Percentiles rank a stretch among this genome's conserved stretches.
phyloP scores from a whole-genome alignment of 2,888 invertebrate species.

The Cotesia congregata region DNA sequence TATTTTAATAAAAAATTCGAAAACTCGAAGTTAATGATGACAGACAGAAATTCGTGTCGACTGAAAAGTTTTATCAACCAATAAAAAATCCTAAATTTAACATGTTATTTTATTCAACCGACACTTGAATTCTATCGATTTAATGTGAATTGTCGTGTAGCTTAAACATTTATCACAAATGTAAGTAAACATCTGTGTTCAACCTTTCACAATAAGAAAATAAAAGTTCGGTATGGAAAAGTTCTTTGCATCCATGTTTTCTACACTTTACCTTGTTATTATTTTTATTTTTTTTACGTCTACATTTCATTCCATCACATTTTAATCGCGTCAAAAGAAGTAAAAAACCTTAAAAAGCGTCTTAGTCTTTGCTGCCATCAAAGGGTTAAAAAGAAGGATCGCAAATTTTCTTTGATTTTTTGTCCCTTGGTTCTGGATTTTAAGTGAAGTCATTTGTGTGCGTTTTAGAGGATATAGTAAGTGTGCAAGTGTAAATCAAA shows the following conservation, averaged over 20 bases:
- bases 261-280: background rate
- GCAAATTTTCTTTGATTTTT: background rate
- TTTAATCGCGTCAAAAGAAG: background rate
- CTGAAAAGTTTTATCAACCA: background rate
- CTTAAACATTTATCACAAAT: background rate
- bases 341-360: background rate
- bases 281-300: background rate
- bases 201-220: background rate
- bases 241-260: background rate
- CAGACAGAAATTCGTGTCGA: background rate
- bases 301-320: conserved; percentile 1
- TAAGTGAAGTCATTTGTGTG: background rate
- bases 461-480: background rate
- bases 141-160: background rate
- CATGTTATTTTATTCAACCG: background rate
- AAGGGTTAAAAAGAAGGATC: background rate
- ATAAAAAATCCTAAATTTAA: background rate
- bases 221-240: background rate
- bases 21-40: background rate
- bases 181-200: conserved; percentile 11
- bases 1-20: background rate
- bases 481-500: conserved; percentile 54
- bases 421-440: no score
- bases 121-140: conserved; percentile 1
- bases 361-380: background rate